phyloP scores from a whole-genome alignment of 2,113 vertebrate species.

The Paradoxurus hermaphroditus region DNA sequence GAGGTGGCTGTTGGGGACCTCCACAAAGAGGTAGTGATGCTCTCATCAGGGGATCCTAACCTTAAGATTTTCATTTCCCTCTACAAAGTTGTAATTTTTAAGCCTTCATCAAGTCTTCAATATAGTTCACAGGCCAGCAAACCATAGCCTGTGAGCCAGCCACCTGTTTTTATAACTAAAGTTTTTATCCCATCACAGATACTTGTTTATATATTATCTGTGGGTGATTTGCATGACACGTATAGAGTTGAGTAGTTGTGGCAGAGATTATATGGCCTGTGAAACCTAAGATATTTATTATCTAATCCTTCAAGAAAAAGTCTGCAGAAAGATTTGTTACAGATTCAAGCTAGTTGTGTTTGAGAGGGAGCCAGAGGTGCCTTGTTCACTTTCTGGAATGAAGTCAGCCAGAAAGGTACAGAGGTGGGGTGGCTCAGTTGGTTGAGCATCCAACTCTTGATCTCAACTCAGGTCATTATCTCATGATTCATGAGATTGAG shows the following conservation, averaged over 20 bases:
- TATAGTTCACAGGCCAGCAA: not conserved
- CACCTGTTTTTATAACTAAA: not conserved
- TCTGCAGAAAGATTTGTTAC: not conserved
- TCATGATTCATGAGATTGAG: no score
- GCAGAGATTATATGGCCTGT: not conserved
- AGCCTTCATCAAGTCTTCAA: not conserved
- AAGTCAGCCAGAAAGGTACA: not conserved
- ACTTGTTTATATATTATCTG: not conserved
- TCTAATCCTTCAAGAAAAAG: not conserved
- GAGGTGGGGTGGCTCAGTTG: not conserved
- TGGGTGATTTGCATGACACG: not conserved
- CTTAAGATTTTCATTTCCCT: not conserved
- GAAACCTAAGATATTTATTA: not conserved
- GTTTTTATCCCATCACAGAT: not conserved
- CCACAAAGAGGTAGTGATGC: not conserved
- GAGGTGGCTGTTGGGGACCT: not conserved
- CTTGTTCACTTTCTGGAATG: not conserved
- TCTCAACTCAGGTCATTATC: no score
- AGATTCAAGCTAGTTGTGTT: not conserved
- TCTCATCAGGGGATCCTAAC: not conserved
- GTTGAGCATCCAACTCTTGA: no score
- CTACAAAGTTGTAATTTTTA: not conserved
- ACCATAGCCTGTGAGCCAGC: not conserved
- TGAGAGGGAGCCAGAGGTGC: rapidly evolving
- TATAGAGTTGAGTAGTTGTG: not conserved